Evolutionary conservation across 2,797 vertebrate species (phyloP).

Genomic region (Threskiornis aethiopicus): DNA sequence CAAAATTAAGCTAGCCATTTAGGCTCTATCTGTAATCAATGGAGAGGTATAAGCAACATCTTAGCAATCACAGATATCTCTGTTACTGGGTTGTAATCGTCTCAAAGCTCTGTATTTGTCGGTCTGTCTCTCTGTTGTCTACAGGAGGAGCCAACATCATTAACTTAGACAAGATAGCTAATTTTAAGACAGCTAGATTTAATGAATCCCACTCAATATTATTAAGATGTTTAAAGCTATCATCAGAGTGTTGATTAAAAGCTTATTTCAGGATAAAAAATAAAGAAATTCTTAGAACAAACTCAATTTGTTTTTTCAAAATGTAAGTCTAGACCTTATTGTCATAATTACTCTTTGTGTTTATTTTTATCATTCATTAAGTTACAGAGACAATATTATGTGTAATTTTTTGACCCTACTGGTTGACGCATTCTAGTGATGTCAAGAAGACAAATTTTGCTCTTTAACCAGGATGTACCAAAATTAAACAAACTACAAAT

Average conservation of each 20-base stretch:
- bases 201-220: neutral
- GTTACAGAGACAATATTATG: neutral
- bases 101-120: neutral
- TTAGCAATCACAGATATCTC: neutral
- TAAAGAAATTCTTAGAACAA: neutral
- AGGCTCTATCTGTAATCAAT: neutral
- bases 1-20: neutral
- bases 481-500: neutral
- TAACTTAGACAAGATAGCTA: neutral
- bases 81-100: neutral
- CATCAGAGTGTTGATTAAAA: neutral
- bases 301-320: neutral
- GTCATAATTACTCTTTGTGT: neutral
- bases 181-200: neutral
- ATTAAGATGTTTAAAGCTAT: neutral
- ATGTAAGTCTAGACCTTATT: neutral
- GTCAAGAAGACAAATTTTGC: neutral
- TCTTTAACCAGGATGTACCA: neutral
- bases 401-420: neutral
- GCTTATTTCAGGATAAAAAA: neutral
- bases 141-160: neutral
- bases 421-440: neutral
- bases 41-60: neutral
- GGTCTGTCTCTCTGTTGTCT: neutral
- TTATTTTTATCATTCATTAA: neutral